phyloP scores from a whole-genome alignment of 2,113 vertebrate species.

The Stigmatopora argus region DNA sequence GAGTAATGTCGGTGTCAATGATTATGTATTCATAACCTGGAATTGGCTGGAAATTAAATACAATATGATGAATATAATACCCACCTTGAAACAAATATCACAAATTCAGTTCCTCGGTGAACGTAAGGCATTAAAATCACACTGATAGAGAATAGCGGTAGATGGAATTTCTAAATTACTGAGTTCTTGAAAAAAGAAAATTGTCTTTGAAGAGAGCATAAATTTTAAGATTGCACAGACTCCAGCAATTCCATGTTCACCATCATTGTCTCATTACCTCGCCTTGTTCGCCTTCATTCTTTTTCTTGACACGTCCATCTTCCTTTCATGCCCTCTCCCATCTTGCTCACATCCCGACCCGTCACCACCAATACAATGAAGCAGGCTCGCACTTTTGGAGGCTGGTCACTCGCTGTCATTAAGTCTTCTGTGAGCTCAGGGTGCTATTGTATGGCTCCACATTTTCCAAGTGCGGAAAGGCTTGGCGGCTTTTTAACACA shows the following conservation, averaged over 20 bases:
- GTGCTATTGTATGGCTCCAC: slow-evolving; percentile 14
- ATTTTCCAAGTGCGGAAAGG: slow-evolving; percentile 10
- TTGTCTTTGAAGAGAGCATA: too few relatives aligned
- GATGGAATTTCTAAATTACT: too few relatives aligned
- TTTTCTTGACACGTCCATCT: slow-evolving; percentile 17
- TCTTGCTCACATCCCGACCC: slow-evolving; percentile 9
- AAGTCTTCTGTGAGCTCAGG: slow-evolving; percentile 31
- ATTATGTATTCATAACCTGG: too few relatives aligned
- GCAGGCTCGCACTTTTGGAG: slow-evolving; percentile 26
- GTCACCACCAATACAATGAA: slow-evolving; percentile 36
- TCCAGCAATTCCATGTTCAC: slow-evolving; percentile 6
- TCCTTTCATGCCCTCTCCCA: slow-evolving; percentile 39
- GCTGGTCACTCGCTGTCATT: slow-evolving; percentile 30
- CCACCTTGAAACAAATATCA: too few relatives aligned
- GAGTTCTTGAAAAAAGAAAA: too few relatives aligned
- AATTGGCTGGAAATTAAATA: too few relatives aligned
- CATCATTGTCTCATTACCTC: slow-evolving; percentile 26
- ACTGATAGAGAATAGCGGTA: too few relatives aligned
- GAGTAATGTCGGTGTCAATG: too few relatives aligned
- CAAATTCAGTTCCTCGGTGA: too few relatives aligned
- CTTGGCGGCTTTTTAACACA: slow-evolving; percentile 9
- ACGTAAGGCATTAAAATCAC: too few relatives aligned
- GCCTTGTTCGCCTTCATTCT: slow-evolving; percentile 28
- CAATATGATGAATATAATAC: too few relatives aligned
- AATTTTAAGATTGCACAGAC: too few relatives aligned